Evolutionary conservation across 23 tunicate genomes (phyloP), one percentile per base, ranked within the genome.

Genomic region (Botrylloides violaceus): DNA sequence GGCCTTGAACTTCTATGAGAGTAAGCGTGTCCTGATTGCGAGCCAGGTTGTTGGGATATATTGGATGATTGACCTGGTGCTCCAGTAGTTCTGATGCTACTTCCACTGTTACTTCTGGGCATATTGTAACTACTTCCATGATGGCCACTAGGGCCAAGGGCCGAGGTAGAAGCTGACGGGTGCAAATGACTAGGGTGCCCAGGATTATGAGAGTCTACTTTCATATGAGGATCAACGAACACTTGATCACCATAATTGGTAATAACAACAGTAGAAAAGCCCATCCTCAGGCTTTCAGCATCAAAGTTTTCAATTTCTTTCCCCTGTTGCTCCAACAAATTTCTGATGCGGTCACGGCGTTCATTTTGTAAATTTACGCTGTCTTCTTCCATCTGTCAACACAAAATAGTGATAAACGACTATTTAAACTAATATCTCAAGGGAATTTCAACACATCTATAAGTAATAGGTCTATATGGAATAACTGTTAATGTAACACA

Each of bases 221-320:
- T 77, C 12, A 80, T 79, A 32, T 80, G 79, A 32, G 85, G 85
- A 64, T 80, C 85, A 32, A 80, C 85, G 35, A 61, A 80, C 25
- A 83, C 97, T 74, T 78, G 88, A 47, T 90, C 97, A 7, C 97
- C 97, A 61, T 83, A 90, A 61, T 90, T 90, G 53, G 97, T 90
- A 26, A 90, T 83, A 33, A 90, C 97, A 25, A 90, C 97, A 29
- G 97, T 90, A 3, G 97, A 83, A 39, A 90, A 90, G 4, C 97
- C 97, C 90, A 90, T 78, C 19, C 83, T 59, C 36, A 90, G 62
- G 36, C 97, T 90, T 32, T 90, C 90, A 3, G 65, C 81, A 65
- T 90, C 97, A 70, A 83, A 90, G 23, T 35, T 49, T 70, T 90
- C 97, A 18, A 90, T 90, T 34, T 90, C 90, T 9, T 75, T 49